Base-by-base conservation (phyloP, 2,888 invertebrate species). In the Meiosimyza decipiens region DNA sequence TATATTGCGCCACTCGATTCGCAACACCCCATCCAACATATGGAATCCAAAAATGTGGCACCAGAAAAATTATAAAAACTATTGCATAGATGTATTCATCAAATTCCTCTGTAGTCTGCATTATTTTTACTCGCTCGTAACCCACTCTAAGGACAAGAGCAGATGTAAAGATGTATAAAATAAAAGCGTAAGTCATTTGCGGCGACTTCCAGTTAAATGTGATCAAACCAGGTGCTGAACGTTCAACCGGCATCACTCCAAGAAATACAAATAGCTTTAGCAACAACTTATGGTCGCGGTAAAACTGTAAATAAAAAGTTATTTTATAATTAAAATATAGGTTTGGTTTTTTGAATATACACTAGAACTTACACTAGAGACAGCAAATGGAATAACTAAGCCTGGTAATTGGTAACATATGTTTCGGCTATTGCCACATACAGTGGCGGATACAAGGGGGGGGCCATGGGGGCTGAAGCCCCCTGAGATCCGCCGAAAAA, bases 1-100 rank as follows among this genome's bases (percentile, higher is more conserved):
- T 92, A 81, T 92, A 92, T 75, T 90, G 89, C 74, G 91, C 91
- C 15, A 92, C 92, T 82, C 91, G 90, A 69, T 88, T 88, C 0
- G 92, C 92, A 22, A 92, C 92, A 1, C 91, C 91, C 92, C 92
- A 92, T 1, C 91, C 92, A 22, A 91, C 91, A 79, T 90, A 91
- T 0, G 92, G 80, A 60, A 91, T 91, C 90, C 91, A 91, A 83
- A 92, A 92, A 80, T 92, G 92, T 0, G 92, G 92, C 6, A 91
- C 88, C 57, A 92, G 87, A 79, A 91, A 92, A 22, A 91, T 88
- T 1, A 92, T 88, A 79, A 92, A 92, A 15, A 92, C 87, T 68
- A 92, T 89, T 0, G 91, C 90, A 80, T 92, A 92, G 78, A 92
- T 92, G 79, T 91, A 91, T 79, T 92, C 92, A 81, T 92, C 92